These are phyloP conservation scores for Drosophila neocordata DNA, from an alignment of 1,140 invertebrate species.

Conservation along the genomic window DNA sequence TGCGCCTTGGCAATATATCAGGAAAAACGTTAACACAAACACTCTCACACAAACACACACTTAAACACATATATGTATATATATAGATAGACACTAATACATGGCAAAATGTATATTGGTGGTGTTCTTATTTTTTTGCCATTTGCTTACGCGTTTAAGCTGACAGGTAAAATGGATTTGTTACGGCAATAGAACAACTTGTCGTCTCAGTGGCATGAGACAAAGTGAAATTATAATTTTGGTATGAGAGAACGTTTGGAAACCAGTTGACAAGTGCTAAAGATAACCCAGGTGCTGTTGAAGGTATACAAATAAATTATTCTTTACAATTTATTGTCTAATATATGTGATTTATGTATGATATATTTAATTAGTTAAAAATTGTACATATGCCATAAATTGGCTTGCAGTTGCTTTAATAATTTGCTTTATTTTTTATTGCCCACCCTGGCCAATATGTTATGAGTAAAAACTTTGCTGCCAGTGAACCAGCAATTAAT, in stretches of 20 bases:
- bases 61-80: not conserved
- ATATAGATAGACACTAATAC: not conserved
- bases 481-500: not conserved
- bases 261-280: not conserved
- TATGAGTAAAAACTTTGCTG: not conserved
- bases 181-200: slow-evolving; percentile 68
- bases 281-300: not conserved
- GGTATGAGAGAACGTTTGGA: not conserved
- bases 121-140: slow-evolving; percentile 41
- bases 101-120: not conserved
- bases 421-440: not conserved
- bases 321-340: not conserved
- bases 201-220: slow-evolving; percentile 7
- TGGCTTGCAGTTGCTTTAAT: too few species aligned
- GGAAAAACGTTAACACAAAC: slow-evolving; percentile 9
- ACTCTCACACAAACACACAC: slow-evolving; percentile 5
- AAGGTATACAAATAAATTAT: not conserved
- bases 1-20: slow-evolving; percentile 73
- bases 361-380: not conserved
- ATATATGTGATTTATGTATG: not conserved
- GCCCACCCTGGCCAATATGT: slow-evolving; percentile 37
- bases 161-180: slow-evolving; percentile 78
- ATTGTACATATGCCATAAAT: not conserved
- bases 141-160: slow-evolving; percentile 78
- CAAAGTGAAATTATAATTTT: slow-evolving; percentile 9